phyloP scores from a whole-genome alignment of 2,888 invertebrate species.

The Mythimna impura region DNA sequence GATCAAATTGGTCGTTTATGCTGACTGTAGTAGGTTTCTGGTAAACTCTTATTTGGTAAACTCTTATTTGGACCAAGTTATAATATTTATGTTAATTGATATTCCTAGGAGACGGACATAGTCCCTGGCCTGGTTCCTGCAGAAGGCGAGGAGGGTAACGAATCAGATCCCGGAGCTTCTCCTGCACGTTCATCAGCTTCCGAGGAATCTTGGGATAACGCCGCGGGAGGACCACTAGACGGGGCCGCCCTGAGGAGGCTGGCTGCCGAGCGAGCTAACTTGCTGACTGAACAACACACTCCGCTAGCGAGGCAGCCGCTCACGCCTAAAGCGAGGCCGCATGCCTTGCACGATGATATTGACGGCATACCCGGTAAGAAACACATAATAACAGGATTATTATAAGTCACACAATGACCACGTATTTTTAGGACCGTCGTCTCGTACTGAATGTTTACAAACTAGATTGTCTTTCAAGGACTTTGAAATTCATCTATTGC shows the following conservation, averaged over 20 bases:
- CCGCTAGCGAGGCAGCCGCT: slow-evolving; percentile 13
- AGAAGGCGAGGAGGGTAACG: slow-evolving; percentile 23
- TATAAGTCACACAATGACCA: too few relatives aligned
- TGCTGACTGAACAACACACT: slow-evolving; percentile 32
- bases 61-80: too few relatives aligned
- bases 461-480: too few relatives aligned
- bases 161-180: slow-evolving; percentile 69
- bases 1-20: too few relatives aligned
- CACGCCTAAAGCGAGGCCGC: slow-evolving; percentile 1
- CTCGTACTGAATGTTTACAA: too few relatives aligned
- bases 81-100: too few relatives aligned
- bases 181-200: slow-evolving; percentile 85
- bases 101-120: slow-evolving; percentile 43
- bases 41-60: too few relatives aligned
- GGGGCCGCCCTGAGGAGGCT: slow-evolving; percentile 95
- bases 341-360: background rate
- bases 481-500: too few relatives aligned
- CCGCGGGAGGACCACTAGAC: slow-evolving; percentile 92
- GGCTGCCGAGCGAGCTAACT: slow-evolving; percentile 76
- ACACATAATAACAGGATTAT: background rate
- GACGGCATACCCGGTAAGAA: slow-evolving; percentile 1
- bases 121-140: slow-evolving; percentile 27
- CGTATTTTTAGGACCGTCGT: too few relatives aligned
- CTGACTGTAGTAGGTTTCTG: too few relatives aligned
- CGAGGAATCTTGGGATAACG: slow-evolving; percentile 90